These are phyloP conservation scores for Bombus breviceps DNA, from an alignment of 1,140 invertebrate species.

Conservation along the genomic window DNA sequence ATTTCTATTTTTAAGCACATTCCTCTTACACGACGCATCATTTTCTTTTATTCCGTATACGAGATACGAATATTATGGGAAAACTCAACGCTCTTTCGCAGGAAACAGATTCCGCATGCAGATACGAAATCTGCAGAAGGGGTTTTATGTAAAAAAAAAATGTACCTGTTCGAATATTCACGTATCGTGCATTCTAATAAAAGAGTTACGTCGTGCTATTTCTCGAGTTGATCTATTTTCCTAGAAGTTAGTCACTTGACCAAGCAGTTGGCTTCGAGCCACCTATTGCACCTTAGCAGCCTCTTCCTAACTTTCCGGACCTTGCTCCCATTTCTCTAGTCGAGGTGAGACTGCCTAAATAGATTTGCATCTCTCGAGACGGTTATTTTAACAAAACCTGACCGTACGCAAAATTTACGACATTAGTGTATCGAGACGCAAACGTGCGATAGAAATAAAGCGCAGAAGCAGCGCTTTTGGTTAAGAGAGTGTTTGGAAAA, in stretches of 20 bases:
- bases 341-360: conserved; percentile 78
- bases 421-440: background rate
- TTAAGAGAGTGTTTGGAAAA: background rate
- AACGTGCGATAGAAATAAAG: background rate
- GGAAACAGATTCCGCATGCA: background rate
- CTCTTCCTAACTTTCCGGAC: conserved; percentile 82
- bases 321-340: conserved; percentile 82
- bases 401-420: conserved; percentile 65
- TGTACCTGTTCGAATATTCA: background rate
- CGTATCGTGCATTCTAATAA: background rate
- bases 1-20: conserved; percentile 1
- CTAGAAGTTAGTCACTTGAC: conserved; percentile 77
- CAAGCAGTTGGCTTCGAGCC: conserved; percentile 78
- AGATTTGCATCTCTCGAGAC: conserved; percentile 68
- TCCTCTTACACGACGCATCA: background rate
- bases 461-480: no score
- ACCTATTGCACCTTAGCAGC: conserved; percentile 81
- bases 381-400: conserved; percentile 39
- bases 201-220: conserved; percentile 21
- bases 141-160: background rate
- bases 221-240: conserved; percentile 77
- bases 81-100: background rate
- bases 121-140: background rate
- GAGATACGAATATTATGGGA: background rate
- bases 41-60: background rate